Base-by-base conservation (phyloP, 2,797 vertebrate genomes). In the Silurus lanzhouensis region DNA sequence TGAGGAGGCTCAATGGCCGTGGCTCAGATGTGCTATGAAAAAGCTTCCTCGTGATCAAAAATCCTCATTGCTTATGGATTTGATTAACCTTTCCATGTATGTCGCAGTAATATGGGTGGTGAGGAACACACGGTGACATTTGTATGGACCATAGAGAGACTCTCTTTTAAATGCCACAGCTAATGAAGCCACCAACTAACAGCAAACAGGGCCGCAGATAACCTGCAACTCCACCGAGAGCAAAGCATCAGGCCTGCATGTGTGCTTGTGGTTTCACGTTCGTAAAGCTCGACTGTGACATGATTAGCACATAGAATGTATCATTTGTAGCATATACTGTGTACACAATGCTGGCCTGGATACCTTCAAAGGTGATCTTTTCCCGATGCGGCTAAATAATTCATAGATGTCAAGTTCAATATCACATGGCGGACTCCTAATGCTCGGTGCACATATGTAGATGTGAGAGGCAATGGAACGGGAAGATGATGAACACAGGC, bases 161-260 rank as follows among this genome's bases (percentile, higher is more conserved):
- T 91, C 88, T 92, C 90, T 84, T 83, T 89, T 94, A 94, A 95
- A 95, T 94, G 93, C 93, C 93, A 94, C 82, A 89, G 88, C 89
- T 94, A 94, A 94, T 94, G 91, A 94, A 94, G 92, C 90, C 85
- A 89, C 89, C 88, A 87, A 85, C 87, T 82, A 84, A 88, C 87
- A 83, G 87, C 81, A 90, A 88, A 68, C 82, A 76, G 89, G 87
- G 87, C 80, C 70, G 70, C 80, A 84, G 76, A 88, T 90, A 87
- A 90, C 89, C 89, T 10, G 57, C 58, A 78, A 77, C 76, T 88
- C 79, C 66, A 72, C 79, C 58, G 85, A 81, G 84, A 61, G 58
- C 72, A 80, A 76, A 72, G 77, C 79, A 81, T 74, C 71, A 72
- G 83, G 75, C 78, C 83, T 81, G 89, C 72, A 81, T 71, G 80